Evolutionary conservation across 2,797 vertebrate genomes (phyloP).

Genomic region (Austrolebias charrua): DNA sequence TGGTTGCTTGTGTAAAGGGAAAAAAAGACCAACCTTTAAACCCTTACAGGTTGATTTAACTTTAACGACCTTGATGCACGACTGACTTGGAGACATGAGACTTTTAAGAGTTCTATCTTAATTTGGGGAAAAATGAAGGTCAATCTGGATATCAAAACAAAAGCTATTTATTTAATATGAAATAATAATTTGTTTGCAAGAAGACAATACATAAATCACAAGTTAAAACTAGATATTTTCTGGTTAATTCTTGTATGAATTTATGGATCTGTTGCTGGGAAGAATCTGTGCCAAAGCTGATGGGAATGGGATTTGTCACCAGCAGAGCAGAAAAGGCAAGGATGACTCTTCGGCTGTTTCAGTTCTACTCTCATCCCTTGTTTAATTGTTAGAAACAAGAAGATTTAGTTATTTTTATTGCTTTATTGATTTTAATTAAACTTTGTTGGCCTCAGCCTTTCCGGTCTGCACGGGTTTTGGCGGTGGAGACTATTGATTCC

Average conservation of each 20-base stretch:
- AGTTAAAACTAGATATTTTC: neutral
- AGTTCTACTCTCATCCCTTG: constrained; percentile 1
- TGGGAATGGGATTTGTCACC: constrained; percentile 8
- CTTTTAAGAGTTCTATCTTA: neutral
- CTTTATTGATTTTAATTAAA: constrained; percentile 35
- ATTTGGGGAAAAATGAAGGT: neutral
- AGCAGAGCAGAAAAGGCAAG: neutral
- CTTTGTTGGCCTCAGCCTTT: constrained; percentile 9
- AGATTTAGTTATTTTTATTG: constrained; percentile 14
- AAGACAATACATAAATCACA: neutral
- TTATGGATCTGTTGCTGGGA: constrained; percentile 6
- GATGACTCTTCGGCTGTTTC: neutral
- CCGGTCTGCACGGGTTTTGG: constrained; percentile 9
- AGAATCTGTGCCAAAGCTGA: neutral
- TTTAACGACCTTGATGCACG: constrained; percentile 2
- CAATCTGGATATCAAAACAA: neutral
- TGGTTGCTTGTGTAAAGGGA: neutral
- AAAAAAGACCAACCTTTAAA: constrained; percentile 8
- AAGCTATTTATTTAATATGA: neutral
- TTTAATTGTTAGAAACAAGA: constrained; percentile 7
- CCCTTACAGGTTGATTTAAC: neutral
- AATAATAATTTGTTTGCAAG: constrained; percentile 2
- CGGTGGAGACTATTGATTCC: neutral
- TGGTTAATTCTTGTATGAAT: neutral
- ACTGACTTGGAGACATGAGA: neutral